Percentiles rank a stretch among this genome's conserved stretches.
Conservation (phyloP, 64 coral and sea anemone genomes). For the Anthopleura sola region DNA sequence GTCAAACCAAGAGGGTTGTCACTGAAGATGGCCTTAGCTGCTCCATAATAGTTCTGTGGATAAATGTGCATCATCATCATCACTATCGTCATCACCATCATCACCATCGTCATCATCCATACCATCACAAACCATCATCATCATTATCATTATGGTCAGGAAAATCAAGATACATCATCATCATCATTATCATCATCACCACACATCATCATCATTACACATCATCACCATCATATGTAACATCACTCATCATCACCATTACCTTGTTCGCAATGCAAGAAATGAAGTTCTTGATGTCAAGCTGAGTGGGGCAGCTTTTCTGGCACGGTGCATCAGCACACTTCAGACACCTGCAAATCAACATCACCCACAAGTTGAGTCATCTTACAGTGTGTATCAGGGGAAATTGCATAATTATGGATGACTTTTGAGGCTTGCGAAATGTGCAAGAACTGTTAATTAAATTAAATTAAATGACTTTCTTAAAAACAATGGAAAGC, state of each 20-base stretch:
- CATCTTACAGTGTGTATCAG: too few relatives aligned
- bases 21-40: slow-evolving; percentile 97
- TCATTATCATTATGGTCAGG: not conserved
- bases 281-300: slow-evolving; percentile 96
- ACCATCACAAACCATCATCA: not conserved
- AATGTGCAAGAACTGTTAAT: too few relatives aligned
- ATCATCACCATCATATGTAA: too few relatives aligned
- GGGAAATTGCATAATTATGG: too few relatives aligned
- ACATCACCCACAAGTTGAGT: not conserved
- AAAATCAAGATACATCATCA: not conserved
- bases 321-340: slow-evolving; percentile 98
- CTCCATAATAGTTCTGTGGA: slow-evolving; percentile 91
- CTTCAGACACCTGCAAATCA: slow-evolving; percentile 68
- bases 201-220: too few relatives aligned
- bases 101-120: not conserved
- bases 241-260: slow-evolving; percentile 14
- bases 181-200: too few relatives aligned
- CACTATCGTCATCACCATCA: not conserved
- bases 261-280: slow-evolving; percentile 98
- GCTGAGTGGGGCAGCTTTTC: slow-evolving; percentile 95
- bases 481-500: too few relatives aligned
- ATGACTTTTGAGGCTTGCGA: too few relatives aligned
- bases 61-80: not conserved
- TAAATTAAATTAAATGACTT: too few relatives aligned
- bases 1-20: slow-evolving; percentile 96